Conservation (phyloP, 2,888 invertebrate species). For the Ectemnius cavifrons region DNA sequence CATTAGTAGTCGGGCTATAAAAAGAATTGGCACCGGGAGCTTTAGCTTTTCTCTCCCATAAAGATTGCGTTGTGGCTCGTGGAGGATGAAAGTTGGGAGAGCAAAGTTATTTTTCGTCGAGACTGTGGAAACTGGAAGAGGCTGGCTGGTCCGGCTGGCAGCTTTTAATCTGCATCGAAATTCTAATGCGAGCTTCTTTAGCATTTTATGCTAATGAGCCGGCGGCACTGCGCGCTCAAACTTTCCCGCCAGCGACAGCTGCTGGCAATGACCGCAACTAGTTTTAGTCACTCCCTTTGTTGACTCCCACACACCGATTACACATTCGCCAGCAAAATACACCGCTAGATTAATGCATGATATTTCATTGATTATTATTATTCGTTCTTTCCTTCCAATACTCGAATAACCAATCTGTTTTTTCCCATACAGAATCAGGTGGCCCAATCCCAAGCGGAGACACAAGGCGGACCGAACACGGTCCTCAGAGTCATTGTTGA, state of each 20-base stretch:
- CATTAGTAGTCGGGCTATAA: no score
- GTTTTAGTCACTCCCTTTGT: conserved; percentile 6
- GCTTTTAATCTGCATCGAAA: conserved; percentile 57
- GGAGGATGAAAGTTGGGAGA: no score
- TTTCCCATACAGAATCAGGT: conserved; percentile 87
- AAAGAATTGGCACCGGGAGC: no score
- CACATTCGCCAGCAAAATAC: no score
- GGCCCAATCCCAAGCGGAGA: conserved; percentile 79
- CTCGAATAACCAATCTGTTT: conserved; percentile 89
- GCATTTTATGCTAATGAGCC: conserved; percentile 56
- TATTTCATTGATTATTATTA: no score
- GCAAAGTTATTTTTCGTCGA: no score
- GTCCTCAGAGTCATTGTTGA: conserved; percentile 99
- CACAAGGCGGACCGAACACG: conserved; percentile 95
- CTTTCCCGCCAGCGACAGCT: conserved; percentile 48
- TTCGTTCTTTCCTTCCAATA: conserved; percentile 61
- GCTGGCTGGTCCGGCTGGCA: conserved; percentile 11
- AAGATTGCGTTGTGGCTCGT: no score
- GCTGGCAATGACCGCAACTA: conserved; percentile 46
- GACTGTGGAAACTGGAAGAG: no score
- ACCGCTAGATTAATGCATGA: neutral
- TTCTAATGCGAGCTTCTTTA: conserved; percentile 58
- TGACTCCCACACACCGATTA: conserved; percentile 10
- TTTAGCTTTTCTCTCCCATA: no score
- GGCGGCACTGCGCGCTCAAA: conserved; percentile 25